A percentile compares a stretch with the other conserved stretches of the same genome.
These are phyloP conservation scores for Helicoverpa armigera DNA, from an alignment of 1,140 invertebrate genomes.

Conservation along the genomic window DNA sequence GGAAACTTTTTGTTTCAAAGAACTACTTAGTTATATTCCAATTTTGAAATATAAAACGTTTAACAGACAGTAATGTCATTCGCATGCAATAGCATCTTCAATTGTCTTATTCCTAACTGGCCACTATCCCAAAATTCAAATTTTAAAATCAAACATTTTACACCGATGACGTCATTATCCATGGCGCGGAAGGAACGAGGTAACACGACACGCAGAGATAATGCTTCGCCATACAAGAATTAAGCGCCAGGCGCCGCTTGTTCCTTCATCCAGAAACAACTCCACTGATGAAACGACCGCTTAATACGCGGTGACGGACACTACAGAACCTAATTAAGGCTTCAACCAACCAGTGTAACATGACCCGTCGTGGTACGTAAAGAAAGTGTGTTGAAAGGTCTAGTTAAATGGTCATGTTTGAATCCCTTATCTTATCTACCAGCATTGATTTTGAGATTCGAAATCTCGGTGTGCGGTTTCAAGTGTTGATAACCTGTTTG, in stretches of 20 bases:
- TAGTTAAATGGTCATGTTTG: conserved; percentile 24
- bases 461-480: conserved; percentile 81
- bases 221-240: conserved; percentile 72
- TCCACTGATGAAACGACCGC: conserved; percentile 78
- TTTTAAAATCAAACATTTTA: conserved; percentile 31
- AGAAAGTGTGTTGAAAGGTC: not conserved
- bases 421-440: conserved; percentile 76
- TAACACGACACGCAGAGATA: conserved; percentile 77
- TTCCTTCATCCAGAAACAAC: conserved; percentile 78
- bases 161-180: conserved; percentile 21
- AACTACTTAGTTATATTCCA: no score
- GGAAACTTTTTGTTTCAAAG: no score
- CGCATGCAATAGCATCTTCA: no score
- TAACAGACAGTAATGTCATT: no score
- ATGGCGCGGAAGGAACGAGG: conserved; percentile 41
- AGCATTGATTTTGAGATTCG: conserved; percentile 80
- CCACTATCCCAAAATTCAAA: not conserved
- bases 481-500: conserved; percentile 50
- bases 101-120: not conserved
- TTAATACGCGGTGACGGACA: conserved; percentile 81
- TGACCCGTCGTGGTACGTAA: conserved; percentile 24
- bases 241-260: conserved; percentile 73
- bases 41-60: no score
- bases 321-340: conserved; percentile 80
- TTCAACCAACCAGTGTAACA: conserved; percentile 56